Evolutionary conservation across 2,113 vertebrate genomes (phyloP).

Genomic region (Nesogale talazaci): DNA sequence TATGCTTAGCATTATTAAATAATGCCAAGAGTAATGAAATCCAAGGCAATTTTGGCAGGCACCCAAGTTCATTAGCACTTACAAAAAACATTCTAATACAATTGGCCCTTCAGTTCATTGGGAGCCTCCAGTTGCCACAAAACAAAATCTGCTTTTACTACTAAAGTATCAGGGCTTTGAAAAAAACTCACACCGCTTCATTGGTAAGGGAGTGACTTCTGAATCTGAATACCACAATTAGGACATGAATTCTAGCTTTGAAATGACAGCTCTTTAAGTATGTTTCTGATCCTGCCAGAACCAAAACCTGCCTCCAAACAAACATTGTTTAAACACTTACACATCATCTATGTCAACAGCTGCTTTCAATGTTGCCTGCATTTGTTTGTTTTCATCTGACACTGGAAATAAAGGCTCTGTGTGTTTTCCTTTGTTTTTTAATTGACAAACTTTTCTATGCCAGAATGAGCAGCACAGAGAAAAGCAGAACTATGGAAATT

Average conservation of each 20-base stretch:
- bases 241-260: conserved; percentile 41
- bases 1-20: conserved; percentile 60
- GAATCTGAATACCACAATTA: conserved; percentile 64
- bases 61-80: conserved; percentile 46
- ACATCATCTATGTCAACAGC: conserved; percentile 73
- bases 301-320: conserved; percentile 53
- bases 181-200: conserved; percentile 54
- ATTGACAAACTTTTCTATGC: background rate
- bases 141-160: conserved; percentile 51
- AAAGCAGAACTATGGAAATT: conserved; percentile 31
- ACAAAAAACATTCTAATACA: conserved; percentile 60
- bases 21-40: conserved; percentile 64
- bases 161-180: conserved; percentile 43
- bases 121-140: conserved; percentile 29
- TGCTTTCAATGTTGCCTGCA: conserved; percentile 62
- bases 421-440: background rate
- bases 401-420: background rate
- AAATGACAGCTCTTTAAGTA: conserved; percentile 67
- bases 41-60: conserved; percentile 52
- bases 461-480: conserved; percentile 58
- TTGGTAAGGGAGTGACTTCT: conserved; percentile 48
- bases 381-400: conserved; percentile 62
- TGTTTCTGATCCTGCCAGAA: conserved; percentile 66
- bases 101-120: conserved; percentile 28
- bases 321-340: conserved; percentile 73